These are phyloP conservation scores for Drosophila helvetica DNA, from an alignment of 2,888 invertebrate genomes.

Conservation along the genomic window DNA sequence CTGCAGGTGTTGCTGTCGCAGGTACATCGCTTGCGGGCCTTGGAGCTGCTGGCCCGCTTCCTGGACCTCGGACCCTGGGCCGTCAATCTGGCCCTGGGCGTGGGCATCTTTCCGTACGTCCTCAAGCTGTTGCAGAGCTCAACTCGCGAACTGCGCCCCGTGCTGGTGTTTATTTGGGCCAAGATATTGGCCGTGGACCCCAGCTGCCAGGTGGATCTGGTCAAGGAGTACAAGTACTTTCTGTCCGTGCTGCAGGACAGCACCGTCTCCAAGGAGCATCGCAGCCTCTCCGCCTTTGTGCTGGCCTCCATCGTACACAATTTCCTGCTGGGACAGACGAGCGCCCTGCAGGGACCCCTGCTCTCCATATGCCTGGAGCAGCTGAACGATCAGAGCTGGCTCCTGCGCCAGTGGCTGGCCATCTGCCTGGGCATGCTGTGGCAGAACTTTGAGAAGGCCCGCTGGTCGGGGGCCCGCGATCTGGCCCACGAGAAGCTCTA, in stretches of 20 bases:
- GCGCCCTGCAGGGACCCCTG: conserved; percentile 94
- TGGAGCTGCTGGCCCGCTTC: conserved; percentile 96
- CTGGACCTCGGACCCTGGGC: conserved; percentile 98
- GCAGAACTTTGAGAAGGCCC: conserved; percentile 93
- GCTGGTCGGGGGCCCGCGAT: conserved; percentile 98
- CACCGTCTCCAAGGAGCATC: conserved; percentile 92
- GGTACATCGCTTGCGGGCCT: conserved; percentile 94
- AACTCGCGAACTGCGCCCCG: conserved; percentile 94
- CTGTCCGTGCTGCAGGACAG: conserved; percentile 95
- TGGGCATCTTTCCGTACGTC: conserved; percentile 99
- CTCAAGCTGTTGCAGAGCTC: conserved; percentile 97
- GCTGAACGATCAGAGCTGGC: conserved; percentile 88
- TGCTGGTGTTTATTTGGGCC: conserved; percentile 99
- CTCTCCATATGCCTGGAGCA: conserved; percentile 97
- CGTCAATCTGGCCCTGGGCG: conserved; percentile 96
- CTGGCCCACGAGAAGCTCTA: conserved; percentile 98
- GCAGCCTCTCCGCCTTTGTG: conserved; percentile 97
- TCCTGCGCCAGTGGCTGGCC: conserved; percentile 94
- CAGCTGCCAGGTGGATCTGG: conserved; percentile 97
- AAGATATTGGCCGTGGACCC: conserved; percentile 98
- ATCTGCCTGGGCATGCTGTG: conserved; percentile 95
- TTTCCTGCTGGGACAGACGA: conserved; percentile 94
- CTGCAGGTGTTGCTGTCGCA: conserved; percentile 92
- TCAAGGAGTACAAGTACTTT: conserved; percentile 98
- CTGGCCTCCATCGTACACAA: conserved; percentile 96